Conservation (phyloP, 2,113 vertebrate genomes). For the Dipodomys merriami region DNA sequence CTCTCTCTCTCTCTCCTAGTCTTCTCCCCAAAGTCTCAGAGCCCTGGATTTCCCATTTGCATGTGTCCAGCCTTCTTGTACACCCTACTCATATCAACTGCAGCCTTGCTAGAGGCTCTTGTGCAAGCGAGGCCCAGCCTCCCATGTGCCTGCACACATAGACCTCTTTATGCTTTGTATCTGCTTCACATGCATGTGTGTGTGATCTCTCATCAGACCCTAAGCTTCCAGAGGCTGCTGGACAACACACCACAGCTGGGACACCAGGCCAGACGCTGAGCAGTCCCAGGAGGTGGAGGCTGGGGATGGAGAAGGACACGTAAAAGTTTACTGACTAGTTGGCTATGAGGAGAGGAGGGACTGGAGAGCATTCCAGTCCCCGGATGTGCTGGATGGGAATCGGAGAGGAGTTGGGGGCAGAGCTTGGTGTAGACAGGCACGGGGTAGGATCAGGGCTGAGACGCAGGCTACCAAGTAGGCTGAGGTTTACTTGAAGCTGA, state of each 20-base stretch:
- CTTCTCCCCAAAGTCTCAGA: not conserved
- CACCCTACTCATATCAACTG: not conserved
- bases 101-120: not conserved
- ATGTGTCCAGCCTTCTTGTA: not conserved
- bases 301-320: too few species aligned
- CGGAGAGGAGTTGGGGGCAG: not conserved
- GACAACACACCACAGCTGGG: accelerated
- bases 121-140: too few species aligned
- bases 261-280: too few species aligned
- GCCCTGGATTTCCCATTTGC: not conserved
- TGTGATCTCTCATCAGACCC: not conserved
- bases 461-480: not conserved
- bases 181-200: not conserved
- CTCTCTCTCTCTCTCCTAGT: too few species aligned
- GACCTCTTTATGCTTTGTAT: not conserved
- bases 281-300: not conserved
- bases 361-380: not conserved
- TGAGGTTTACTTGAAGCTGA: accelerated
- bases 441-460: accelerated
- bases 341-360: not conserved
- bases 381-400: not conserved
- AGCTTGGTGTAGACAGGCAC: accelerated
- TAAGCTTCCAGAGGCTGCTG: not conserved
- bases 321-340: not conserved
- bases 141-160: accelerated